Conservation (phyloP, 2,113 vertebrate species). For the Anoura caudifer region DNA sequence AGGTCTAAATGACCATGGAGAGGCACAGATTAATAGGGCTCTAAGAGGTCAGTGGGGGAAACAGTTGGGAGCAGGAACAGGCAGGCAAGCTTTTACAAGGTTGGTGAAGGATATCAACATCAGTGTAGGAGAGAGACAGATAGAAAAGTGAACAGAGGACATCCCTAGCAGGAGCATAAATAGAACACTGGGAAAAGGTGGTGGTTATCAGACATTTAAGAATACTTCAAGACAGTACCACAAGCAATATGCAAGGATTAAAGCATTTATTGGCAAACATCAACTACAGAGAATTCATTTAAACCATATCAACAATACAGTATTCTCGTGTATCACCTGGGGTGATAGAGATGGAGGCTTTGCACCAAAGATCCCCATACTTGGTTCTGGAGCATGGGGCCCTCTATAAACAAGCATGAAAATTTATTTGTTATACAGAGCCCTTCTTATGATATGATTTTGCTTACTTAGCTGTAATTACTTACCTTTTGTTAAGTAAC, state of each 20-base stretch:
- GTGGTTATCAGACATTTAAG: not conserved
- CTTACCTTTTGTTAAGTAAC: not conserved
- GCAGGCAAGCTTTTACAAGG: not conserved
- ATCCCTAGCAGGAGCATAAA: not conserved
- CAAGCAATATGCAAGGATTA: not conserved
- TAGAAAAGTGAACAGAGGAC: not conserved
- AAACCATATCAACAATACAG: not conserved
- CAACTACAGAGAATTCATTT: conserved; percentile 5
- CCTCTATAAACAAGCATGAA: not conserved
- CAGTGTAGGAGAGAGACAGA: not conserved
- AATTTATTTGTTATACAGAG: not conserved
- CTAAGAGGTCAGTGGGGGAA: not conserved
- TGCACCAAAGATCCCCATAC: not conserved
- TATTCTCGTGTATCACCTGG: not conserved
- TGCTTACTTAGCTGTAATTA: not conserved
- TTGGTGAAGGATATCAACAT: not conserved
- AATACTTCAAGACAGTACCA: not conserved
- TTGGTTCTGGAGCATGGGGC: not conserved
- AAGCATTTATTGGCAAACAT: not conserved
- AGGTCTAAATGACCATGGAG: not conserved
- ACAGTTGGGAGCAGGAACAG: not conserved
- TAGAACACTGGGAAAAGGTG: not conserved
- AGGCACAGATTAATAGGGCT: not conserved
- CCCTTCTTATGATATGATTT: not conserved
- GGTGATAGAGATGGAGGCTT: not conserved